Percentiles rank a stretch among this genome's conserved stretches.
phyloP scores from a whole-genome alignment of 2,888 invertebrate genomes.

The Tetheella fluctuosa region DNA sequence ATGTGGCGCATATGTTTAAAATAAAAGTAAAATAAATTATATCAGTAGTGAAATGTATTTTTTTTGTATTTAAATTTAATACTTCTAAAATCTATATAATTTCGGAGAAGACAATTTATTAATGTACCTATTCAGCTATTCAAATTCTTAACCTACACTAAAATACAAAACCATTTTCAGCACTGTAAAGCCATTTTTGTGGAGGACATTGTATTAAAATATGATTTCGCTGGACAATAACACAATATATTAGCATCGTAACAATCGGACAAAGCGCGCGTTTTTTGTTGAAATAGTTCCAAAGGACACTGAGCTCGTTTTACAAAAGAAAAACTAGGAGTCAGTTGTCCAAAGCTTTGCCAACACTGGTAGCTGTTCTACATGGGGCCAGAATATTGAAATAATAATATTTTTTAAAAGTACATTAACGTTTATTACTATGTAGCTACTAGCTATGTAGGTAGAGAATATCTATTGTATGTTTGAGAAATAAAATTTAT shows the following conservation, averaged over 20 bases:
- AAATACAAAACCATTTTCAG: neutral
- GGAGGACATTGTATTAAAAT: slow-evolving; percentile 10
- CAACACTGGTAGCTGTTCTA: slow-evolving; percentile 42
- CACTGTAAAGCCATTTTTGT: neutral
- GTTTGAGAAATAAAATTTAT: too few species aligned
- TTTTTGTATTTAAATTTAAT: neutral
- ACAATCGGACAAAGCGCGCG: slow-evolving; percentile 48
- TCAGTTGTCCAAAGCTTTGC: slow-evolving; percentile 52
- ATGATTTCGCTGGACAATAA: slow-evolving; percentile 36
- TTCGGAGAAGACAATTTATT: too few species aligned
- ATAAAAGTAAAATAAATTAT: too few species aligned
- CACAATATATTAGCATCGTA: slow-evolving; percentile 49
- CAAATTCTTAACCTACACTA: too few species aligned
- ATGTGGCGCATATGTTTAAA: slow-evolving; percentile 13
- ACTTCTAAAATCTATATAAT: too few species aligned
- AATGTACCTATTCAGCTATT: too few species aligned
- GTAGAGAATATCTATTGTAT: too few species aligned
- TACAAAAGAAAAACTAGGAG: slow-evolving; percentile 51
- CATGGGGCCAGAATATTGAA: slow-evolving; percentile 29
- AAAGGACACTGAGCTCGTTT: slow-evolving; percentile 46
- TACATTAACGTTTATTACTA: neutral
- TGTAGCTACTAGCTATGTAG: too few species aligned
- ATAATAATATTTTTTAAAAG: neutral
- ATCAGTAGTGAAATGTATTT: slow-evolving; percentile 21
- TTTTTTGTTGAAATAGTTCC: slow-evolving; percentile 45